Evolutionary conservation across 2,113 vertebrate genomes (phyloP), one percentile per base, ranked within the genome.

Genomic region (Buteo buteo): DNA sequence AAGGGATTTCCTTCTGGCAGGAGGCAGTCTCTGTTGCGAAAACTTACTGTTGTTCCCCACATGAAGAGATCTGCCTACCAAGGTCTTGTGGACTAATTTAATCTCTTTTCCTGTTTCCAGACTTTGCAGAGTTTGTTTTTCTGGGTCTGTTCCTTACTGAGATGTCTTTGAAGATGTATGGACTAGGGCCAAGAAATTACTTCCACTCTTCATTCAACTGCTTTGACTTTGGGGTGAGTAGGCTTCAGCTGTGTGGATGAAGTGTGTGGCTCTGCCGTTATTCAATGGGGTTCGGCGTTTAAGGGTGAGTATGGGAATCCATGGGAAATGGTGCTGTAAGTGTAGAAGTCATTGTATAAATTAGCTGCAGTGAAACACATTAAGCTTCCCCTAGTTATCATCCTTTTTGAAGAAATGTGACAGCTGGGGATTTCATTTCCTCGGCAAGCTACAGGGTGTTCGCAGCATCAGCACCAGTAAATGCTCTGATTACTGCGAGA

Each of bases 191-290:
- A 45, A 98, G 99, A 83, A 99, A 98, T 94, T 99, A 99, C 97
- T 99, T 99, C 97, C 99, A 99, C 86, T 99, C 99, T 11, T 99
- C 99, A 0, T 99, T 99, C 98, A 99, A 99, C 98, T 99, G 99
- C 96, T 99, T 99, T 50, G 99, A 99, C 97, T 99, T 99, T 91
- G 99, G 99, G 98, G 99, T 99, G 95, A 99, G 99, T 93, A 16
- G 88, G 2, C 2, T 36, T 38, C 34, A 26, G 29, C 25, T 86
- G 11, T 3, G 20, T 5, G 72, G 38, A 16, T 24, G 25, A 45
- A 50, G 47, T 4, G 4, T 12, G 49, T 26, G 57, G 29, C 13
- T 50, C 44, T 90, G 5, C 38, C 1, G 0, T 36, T 34, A 1
- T 3, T 28, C 44, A 11, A 2, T 11, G 55, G 77, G 34, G 67